These are phyloP conservation scores for Triplophysa bombifrons DNA, from an alignment of 2,797 vertebrate species.

Conservation along the genomic window DNA sequence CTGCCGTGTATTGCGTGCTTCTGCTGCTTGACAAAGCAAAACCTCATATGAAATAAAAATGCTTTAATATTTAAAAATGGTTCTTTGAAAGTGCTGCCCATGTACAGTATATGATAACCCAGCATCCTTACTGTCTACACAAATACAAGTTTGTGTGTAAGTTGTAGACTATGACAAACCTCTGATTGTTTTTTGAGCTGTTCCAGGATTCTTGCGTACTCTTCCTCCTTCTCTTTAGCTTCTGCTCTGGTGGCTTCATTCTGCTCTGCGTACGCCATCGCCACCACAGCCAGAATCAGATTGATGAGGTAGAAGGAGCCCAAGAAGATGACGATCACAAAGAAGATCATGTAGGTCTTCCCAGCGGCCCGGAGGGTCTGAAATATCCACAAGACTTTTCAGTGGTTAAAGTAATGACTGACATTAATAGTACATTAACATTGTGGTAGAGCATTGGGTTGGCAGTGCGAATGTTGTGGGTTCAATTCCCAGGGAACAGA, in stretches of 20 bases:
- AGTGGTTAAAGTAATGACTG: not conserved
- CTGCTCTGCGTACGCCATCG: slow-evolving; percentile 95
- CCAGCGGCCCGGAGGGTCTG: slow-evolving; percentile 92
- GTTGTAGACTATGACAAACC: slow-evolving; percentile 50
- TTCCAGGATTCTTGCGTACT: slow-evolving; percentile 87
- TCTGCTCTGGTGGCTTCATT: slow-evolving; percentile 85
- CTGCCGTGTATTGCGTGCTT: slow-evolving; percentile 61
- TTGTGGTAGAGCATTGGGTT: no score
- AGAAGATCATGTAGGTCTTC: slow-evolving; percentile 97
- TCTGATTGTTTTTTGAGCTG: slow-evolving; percentile 81
- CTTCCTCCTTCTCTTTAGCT: slow-evolving; percentile 87
- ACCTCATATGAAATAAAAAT: not conserved
- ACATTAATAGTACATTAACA: not conserved
- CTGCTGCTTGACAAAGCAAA: slow-evolving; percentile 45
- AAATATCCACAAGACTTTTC: slow-evolving; percentile 6
- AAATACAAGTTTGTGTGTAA: not conserved
- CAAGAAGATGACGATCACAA: slow-evolving; percentile 92
- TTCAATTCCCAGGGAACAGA: no score
- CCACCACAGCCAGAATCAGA: slow-evolving; percentile 94
- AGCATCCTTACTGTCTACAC: no score
- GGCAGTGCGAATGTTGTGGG: no score
- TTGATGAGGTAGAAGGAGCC: slow-evolving; percentile 98
- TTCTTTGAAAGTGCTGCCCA: not conserved
- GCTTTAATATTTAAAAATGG: not conserved
- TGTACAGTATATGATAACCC: no score